Evolutionary conservation across 2,113 vertebrate genomes (phyloP), one percentile per base, ranked within the genome.

Genomic region (Ptychochromis oligacanthus): DNA sequence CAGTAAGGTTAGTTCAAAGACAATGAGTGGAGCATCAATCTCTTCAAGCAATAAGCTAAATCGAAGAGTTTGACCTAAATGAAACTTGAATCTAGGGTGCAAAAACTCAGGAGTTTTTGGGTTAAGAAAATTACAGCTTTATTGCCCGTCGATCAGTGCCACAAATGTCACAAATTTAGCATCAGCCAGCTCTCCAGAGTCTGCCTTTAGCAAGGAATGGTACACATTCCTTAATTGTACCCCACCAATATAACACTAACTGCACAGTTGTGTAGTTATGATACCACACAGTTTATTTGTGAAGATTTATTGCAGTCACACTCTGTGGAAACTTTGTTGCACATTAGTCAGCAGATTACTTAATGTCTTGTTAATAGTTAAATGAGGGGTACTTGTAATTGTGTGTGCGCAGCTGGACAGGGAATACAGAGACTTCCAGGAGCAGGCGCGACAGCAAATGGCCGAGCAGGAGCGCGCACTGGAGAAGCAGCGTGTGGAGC

Each of bases 391-490:
- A 4, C n/a, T 28, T 7, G 18, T 77, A 40, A 28, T 72, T 49
- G 12, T 61, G 75, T 87, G 79, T 57, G 12, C 78, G 57, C 85
- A 99, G 98, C 96, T 98, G 77, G 97, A 98, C 90, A 96, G 95
- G 60, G 97, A 99, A 57, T 98, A 97, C 78, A 88, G 97, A 84
- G 96, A 94, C 40, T 98, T 98, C 91, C 97, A 97, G 87, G 96
- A 96, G 72, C 97, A 97, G 93, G 97, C 94, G 74, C 97, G 97
- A 93, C 97, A 97, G 89, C 97, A 98, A 91, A 95, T 98, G 84
- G 93, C 96, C 1, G 97, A 98, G 62, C 96, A 97, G 91, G 97
- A 97, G 52, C 82, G 96, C 46, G 90, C 94, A 2, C 92, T 98
- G 75, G 98, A 99, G 84, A 97, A 97, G 80, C 93, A 97, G 89